Evolutionary conservation across 92 coral and sea anemone species (phyloP).

Genomic region (Palythoa grandiflora): DNA sequence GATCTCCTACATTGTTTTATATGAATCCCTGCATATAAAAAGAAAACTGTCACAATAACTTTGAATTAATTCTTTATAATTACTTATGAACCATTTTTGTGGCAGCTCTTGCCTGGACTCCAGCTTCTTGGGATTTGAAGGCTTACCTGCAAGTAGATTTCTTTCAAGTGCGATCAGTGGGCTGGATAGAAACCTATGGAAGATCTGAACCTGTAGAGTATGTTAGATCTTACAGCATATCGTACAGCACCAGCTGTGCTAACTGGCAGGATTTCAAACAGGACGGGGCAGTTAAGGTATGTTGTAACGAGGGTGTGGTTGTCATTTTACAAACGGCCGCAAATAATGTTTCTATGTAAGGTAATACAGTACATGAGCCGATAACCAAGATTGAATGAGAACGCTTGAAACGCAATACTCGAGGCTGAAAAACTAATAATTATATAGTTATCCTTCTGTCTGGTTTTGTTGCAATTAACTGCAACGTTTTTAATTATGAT

Average conservation of each 20-base stretch:
- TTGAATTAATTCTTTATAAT: background rate
- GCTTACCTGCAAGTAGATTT: slow-evolving; percentile 80
- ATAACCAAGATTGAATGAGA: background rate
- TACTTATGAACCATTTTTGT: background rate
- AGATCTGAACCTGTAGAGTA: slow-evolving; percentile 10
- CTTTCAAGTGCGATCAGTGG: slow-evolving; percentile 61
- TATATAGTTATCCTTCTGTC: no score
- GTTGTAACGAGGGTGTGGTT: background rate
- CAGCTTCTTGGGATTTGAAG: slow-evolving; percentile 56
- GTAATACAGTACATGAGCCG: background rate
- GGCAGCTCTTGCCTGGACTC: slow-evolving; percentile 60
- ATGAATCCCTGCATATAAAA: no score
- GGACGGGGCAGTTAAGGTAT: slow-evolving; percentile 64
- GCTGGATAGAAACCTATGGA: slow-evolving; percentile 61
- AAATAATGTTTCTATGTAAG: no score
- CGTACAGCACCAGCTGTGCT: slow-evolving; percentile 72
- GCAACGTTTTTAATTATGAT: background rate
- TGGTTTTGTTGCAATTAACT: no score
- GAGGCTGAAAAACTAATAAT: no score
- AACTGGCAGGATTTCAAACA: slow-evolving; percentile 62
- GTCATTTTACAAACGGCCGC: background rate
- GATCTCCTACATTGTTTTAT: no score
- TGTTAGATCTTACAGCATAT: slow-evolving; percentile 72
- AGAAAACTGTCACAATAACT: background rate
- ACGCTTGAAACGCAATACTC: no score